Evolutionary conservation across 2,113 vertebrate species (phyloP).

Genomic region (Rhinoptilus africanus): DNA sequence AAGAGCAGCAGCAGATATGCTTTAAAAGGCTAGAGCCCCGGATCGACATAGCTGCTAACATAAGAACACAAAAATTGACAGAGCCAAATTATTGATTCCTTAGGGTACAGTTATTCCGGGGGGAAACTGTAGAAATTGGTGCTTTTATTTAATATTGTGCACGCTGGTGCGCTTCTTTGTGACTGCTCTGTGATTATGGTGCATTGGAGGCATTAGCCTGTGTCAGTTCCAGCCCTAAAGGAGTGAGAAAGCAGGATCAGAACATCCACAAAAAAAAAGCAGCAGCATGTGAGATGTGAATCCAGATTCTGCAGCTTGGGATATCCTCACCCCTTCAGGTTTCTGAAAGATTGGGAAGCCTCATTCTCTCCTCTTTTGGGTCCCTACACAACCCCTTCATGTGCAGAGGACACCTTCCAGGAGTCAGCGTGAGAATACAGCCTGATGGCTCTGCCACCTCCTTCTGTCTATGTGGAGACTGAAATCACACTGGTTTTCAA

Average conservation of each 20-base stretch:
- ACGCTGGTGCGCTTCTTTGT: not conserved
- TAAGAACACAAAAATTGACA: not conserved
- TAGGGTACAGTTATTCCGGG: not conserved
- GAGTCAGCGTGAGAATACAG: not conserved
- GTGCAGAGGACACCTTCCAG: not conserved
- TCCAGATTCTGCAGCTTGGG: not conserved
- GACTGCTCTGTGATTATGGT: not conserved
- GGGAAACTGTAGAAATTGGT: not conserved
- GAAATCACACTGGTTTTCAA: not conserved
- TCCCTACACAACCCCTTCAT: not conserved
- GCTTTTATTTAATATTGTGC: not conserved
- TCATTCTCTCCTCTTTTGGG: not conserved
- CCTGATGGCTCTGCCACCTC: not conserved
- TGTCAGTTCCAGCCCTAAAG: not conserved
- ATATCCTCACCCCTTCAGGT: not conserved
- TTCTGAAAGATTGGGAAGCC: not conserved
- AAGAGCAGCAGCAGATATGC: not conserved
- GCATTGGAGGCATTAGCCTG: not conserved
- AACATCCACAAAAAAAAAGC: not conserved
- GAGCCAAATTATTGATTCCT: not conserved
- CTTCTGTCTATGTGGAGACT: not conserved
- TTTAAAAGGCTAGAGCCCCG: not conserved
- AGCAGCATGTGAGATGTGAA: accelerated
- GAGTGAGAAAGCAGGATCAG: not conserved
- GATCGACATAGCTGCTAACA: not conserved